Base-by-base conservation (phyloP, 2,888 invertebrate species). In the Pristionchus fissidentatus region DNA sequence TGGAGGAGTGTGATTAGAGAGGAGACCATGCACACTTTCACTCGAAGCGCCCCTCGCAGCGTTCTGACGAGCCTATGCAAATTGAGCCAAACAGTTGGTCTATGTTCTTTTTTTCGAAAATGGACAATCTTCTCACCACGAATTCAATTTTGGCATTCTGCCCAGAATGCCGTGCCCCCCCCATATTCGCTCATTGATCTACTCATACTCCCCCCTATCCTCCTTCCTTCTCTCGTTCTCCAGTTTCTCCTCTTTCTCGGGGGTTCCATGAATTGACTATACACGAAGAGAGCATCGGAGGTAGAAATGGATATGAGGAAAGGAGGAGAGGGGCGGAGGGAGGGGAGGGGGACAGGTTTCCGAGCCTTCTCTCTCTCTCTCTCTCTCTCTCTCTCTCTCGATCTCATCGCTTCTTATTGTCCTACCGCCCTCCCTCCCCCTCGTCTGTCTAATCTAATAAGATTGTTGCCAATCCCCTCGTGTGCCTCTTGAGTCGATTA, bases 301-400 rank as follows among this genome's bases (percentile, higher is more conserved):
- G 66, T 66, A 19, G 66, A 66, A 66, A 66, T 66, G 66, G 66
- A 66, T 66, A 66, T n/a, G 66, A 66, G 66, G 66, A 66, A 66
- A n/a, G n/a, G 66, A 7, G 29, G 62, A 1, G 38, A 3, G 38
- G 22, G 66, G 66, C 19, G n/a, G n/a, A n/a, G n/a, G n/a, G n/a
- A n/a, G n/a, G n/a, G n/a, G n/a, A n/a, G n/a, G 38, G 66, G 66
- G 66, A 66, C 66, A 66, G 66, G 66, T 66, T 66, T 66, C 66
- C 66, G 29, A 62, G 62, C 62, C 62, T 29, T 38, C 26, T 29
- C 29, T 22, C 10, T 29, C 22, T 29, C 29, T 22, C 22, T 3
- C 22, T n/a, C 32, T 35, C 57, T 22, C 57, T 4, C 29, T 19
- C 35, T 22, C 22, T 38, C 66, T 4, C 66, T 38, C 66, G 66